Percentiles rank a stretch among this genome's conserved stretches.
phyloP scores from a whole-genome alignment of 2,797 vertebrate species.

The Leucoraja ocellata region DNA sequence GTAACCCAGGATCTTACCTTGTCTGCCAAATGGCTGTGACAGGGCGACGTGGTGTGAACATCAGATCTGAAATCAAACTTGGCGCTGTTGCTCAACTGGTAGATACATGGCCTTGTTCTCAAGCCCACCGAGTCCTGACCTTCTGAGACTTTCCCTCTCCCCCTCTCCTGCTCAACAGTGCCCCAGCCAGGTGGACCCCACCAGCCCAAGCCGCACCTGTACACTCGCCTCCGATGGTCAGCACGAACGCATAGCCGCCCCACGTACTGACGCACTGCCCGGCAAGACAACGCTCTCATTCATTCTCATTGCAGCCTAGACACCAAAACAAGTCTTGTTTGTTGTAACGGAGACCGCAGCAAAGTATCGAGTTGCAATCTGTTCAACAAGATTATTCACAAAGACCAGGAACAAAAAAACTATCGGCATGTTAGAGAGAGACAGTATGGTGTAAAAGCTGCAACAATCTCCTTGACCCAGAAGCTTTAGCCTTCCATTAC shows the following conservation, averaged over 20 bases:
- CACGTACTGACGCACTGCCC: not conserved
- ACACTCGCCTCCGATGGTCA: not conserved
- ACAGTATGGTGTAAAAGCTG: not conserved
- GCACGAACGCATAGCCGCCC: not conserved
- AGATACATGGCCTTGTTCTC: not conserved
- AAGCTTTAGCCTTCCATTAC: not conserved
- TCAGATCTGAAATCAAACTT: not conserved
- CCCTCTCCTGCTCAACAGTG: no score
- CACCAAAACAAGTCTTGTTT: constrained; percentile 34
- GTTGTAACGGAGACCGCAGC: not conserved
- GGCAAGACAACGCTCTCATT: constrained; percentile 20
- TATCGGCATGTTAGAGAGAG: no score
- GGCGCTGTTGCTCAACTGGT: no score
- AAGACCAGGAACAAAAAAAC: not conserved
- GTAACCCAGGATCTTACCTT: no score
- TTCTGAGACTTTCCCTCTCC: not conserved
- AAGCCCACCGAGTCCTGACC: not conserved
- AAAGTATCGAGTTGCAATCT: constrained; percentile 25
- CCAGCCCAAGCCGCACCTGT: not conserved
- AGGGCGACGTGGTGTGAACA: not conserved
- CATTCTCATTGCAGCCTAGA: not conserved
- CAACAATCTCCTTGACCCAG: no score
- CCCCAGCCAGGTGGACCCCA: not conserved
- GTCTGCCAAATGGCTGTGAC: no score
- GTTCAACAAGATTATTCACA: not conserved